Evolutionary conservation across 1,140 invertebrate species (phyloP).

Genomic region (Drosophila bocqueti): DNA sequence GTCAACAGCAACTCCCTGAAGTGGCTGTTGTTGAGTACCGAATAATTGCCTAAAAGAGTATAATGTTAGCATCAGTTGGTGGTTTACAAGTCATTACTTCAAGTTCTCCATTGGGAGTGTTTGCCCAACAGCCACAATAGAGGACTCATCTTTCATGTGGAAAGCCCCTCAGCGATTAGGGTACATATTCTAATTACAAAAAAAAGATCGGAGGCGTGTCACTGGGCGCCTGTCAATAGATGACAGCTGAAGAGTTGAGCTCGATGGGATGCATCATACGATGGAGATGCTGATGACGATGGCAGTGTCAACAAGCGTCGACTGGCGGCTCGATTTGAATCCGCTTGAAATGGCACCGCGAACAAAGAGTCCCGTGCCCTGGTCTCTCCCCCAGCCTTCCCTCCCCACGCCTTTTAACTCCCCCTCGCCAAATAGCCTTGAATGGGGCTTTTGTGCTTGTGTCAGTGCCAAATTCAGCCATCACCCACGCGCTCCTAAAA

Average conservation of each 20-base stretch:
- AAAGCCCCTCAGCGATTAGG: background rate
- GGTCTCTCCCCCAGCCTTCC: slow-evolving; percentile 14
- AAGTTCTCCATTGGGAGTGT: background rate
- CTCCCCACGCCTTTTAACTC: background rate
- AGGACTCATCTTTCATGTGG: background rate
- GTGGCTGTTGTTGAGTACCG: slow-evolving; percentile 29
- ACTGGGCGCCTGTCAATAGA: slow-evolving; percentile 47
- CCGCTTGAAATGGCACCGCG: slow-evolving; percentile 39
- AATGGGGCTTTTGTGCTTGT: slow-evolving; percentile 32
- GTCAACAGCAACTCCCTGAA: slow-evolving; percentile 42
- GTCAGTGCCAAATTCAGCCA: slow-evolving; percentile 33
- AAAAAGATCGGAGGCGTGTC: background rate
- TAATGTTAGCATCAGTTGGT: background rate
- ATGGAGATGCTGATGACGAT: slow-evolving; percentile 37
- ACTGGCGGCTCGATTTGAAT: slow-evolving; percentile 41
- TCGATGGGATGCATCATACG: slow-evolving; percentile 33
- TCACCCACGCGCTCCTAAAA: slow-evolving; percentile 27
- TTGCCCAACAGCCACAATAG: background rate
- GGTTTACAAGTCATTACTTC: slow-evolving; percentile 1
- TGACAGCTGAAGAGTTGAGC: slow-evolving; percentile 37
- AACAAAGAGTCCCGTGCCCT: slow-evolving; percentile 26
- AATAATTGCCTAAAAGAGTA: slow-evolving; percentile 16
- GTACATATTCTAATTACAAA: slow-evolving; percentile 16
- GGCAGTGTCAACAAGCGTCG: slow-evolving; percentile 45
- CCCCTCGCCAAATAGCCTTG: slow-evolving; percentile 7